A percentile compares a stretch with the other conserved stretches of the same genome.
These are phyloP conservation scores for Metridium senile DNA, from an alignment of 92 coral and sea anemone species.

Conservation along the genomic window DNA sequence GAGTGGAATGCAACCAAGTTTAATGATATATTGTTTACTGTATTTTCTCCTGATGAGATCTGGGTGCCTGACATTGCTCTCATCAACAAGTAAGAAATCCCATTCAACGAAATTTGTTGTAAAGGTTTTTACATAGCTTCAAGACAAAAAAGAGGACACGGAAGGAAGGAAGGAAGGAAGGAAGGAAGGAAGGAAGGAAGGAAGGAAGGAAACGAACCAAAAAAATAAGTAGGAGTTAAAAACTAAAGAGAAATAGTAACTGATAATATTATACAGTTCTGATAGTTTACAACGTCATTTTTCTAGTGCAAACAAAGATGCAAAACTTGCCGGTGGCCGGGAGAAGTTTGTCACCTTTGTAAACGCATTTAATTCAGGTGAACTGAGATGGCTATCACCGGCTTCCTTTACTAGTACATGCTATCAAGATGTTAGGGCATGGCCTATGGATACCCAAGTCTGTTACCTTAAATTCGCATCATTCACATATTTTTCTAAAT, in stretches of 20 bases:
- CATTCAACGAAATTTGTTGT: background rate
- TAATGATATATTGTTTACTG: conserved; percentile 2
- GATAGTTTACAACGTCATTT: background rate
- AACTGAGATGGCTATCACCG: conserved; percentile 48
- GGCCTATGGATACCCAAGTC: conserved; percentile 66
- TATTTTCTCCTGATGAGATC: conserved; percentile 54
- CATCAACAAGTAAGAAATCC: conserved; percentile 63
- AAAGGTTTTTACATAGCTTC: background rate
- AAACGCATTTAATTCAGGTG: conserved; percentile 24
- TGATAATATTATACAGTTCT: no score
- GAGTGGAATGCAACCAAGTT: conserved; percentile 37
- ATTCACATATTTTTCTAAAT: background rate
- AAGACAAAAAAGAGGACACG: no score
- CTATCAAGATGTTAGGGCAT: conserved; percentile 36
- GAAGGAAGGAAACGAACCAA: no score
- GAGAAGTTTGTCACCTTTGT: conserved; percentile 53
- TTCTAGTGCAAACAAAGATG: conserved; percentile 52
- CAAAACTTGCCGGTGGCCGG: conserved; percentile 55
- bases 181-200: no score
- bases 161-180: no score
- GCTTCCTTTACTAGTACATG: conserved; percentile 67
- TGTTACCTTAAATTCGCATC: background rate
- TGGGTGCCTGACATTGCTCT: conserved; percentile 77
- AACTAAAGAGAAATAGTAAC: background rate
- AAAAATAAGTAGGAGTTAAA: no score